Evolutionary conservation across 2,888 invertebrate species (phyloP).

Genomic region (Abscondita cerata): DNA sequence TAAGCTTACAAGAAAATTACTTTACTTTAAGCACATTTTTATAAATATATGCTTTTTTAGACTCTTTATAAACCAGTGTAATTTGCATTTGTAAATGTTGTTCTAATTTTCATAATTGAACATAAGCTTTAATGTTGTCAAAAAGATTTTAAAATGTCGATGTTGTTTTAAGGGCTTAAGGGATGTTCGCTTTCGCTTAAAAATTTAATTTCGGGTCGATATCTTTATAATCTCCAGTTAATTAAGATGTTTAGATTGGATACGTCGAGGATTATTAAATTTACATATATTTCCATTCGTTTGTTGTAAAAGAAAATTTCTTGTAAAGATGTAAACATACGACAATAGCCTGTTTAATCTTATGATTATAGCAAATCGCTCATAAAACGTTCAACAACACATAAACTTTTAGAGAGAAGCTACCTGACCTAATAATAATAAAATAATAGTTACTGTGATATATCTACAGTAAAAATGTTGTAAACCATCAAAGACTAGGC

Average conservation of each 20-base stretch:
- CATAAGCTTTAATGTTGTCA: too few species aligned
- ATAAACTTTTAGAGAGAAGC: conserved; percentile 26
- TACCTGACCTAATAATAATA: conserved; percentile 31
- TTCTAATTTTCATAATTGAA: too few species aligned
- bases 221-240: not conserved
- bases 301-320: too few species aligned
- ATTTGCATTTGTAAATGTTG: too few species aligned
- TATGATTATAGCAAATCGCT: conserved; percentile 14
- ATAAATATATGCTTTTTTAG: too few species aligned
- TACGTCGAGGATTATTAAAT: not conserved
- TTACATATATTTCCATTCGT: not conserved
- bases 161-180: too few species aligned
- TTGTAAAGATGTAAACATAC: too few species aligned
- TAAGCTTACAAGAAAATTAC: too few species aligned
- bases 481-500: conserved; percentile 40
- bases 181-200: too few species aligned
- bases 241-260: not conserved
- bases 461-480: conserved; percentile 41
- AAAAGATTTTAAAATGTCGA: too few species aligned
- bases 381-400: conserved; percentile 25
- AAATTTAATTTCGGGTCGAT: not conserved
- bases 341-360: not conserved
- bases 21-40: too few species aligned
- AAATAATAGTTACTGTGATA: conserved; percentile 36
- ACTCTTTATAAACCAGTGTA: too few species aligned